Conservation (phyloP, 1,140 invertebrate genomes). For the Hylaeus volcanicus region DNA sequence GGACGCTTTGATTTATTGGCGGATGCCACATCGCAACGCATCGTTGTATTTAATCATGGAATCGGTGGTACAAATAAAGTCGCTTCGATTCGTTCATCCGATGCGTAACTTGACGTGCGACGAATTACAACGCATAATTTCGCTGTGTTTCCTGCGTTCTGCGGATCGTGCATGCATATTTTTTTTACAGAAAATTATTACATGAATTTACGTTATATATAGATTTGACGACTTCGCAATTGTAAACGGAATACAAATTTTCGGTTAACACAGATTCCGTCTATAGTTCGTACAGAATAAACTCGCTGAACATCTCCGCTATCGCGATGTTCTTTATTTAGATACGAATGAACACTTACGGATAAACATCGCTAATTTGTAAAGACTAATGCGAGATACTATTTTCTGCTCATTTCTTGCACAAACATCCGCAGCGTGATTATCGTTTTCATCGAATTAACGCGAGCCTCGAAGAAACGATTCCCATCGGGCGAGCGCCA, state of each 20-base stretch:
- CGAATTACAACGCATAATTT: neutral
- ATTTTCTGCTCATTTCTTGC: neutral
- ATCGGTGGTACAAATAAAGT: neutral
- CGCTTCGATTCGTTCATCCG: neutral
- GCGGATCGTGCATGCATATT: neutral
- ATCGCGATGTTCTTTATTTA: too few species aligned
- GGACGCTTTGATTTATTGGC: constrained; percentile 11
- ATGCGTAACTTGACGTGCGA: neutral
- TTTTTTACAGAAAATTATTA: neutral
- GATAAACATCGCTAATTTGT: neutral
- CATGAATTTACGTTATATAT: neutral
- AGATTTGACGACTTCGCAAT: too few species aligned
- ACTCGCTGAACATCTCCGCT: too few species aligned
- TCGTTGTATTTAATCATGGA: constrained; percentile 11
- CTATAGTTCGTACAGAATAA: too few species aligned
- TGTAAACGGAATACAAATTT: neutral
- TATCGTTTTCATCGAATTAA: neutral
- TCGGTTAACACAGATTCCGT: too few species aligned
- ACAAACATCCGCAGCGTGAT: neutral
- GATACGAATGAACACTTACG: too few species aligned
- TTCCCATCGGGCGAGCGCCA: neutral
- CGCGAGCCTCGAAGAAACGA: neutral
- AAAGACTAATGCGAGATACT: too few species aligned
- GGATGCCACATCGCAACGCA: neutral
- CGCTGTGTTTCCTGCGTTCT: neutral